These are phyloP conservation scores for Drosophila parabipectinata DNA, from an alignment of 1,140 invertebrate species.

Conservation along the genomic window DNA sequence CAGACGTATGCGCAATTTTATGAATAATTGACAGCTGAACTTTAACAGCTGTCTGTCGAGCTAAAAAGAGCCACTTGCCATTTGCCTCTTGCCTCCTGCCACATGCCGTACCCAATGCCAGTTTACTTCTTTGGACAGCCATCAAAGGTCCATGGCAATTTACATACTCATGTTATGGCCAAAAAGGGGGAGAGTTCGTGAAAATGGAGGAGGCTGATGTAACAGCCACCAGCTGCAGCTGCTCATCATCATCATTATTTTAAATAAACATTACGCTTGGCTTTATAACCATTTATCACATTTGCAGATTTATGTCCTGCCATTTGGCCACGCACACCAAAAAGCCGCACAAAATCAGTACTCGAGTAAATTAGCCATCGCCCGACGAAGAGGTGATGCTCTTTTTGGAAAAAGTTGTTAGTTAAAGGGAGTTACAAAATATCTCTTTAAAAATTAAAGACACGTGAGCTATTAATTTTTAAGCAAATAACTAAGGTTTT, in stretches of 20 bases:
- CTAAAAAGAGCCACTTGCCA: conserved; percentile 39
- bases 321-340: conserved; percentile 34
- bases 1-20: conserved; percentile 70
- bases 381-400: conserved; percentile 22
- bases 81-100: background rate
- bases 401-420: background rate
- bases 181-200: background rate
- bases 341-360: conserved; percentile 23
- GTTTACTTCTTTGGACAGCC: conserved; percentile 13
- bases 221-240: conserved; percentile 29
- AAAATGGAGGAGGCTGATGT: conserved; percentile 2
- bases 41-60: conserved; percentile 46
- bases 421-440: background rate
- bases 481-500: background rate
- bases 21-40: conserved; percentile 76
- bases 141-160: conserved; percentile 51
- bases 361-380: conserved; percentile 27
- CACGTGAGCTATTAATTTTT: background rate
- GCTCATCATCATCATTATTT: conserved; percentile 79
- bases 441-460: background rate
- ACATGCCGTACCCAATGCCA: conserved; percentile 29
- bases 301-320: conserved; percentile 73
- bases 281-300: conserved; percentile 80
- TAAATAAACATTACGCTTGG: conserved; percentile 76
- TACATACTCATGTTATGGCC: conserved; percentile 45